phyloP scores from a whole-genome alignment of 2,888 invertebrate genomes.

The Hydraecia micacea region DNA sequence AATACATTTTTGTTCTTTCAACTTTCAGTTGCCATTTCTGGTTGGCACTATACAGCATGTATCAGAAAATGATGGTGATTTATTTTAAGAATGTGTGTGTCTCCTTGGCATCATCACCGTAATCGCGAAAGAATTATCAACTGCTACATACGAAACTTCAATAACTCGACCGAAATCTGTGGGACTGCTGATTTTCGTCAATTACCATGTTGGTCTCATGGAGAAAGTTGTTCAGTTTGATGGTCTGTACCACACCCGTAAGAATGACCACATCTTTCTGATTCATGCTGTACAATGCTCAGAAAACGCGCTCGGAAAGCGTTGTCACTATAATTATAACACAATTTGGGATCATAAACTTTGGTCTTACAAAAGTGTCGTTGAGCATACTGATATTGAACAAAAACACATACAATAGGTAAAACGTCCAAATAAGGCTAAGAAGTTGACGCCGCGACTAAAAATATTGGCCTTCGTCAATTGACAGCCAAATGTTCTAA shows the following conservation, averaged over 20 bases:
- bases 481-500: not conserved
- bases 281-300: too few relatives aligned
- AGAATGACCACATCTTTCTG: too few relatives aligned
- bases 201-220: too few relatives aligned
- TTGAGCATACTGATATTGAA: not conserved
- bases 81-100: not conserved
- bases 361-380: not conserved
- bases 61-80: not conserved
- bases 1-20: not conserved
- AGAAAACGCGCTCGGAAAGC: too few relatives aligned
- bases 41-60: not conserved
- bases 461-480: not conserved
- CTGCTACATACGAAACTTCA: not conserved
- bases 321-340: too few relatives aligned
- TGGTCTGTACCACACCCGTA: too few relatives aligned
- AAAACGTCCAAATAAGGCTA: not conserved
- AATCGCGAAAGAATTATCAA: not conserved
- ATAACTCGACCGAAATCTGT: not conserved
- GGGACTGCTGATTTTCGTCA: too few relatives aligned
- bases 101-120: not conserved
- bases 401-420: too few relatives aligned
- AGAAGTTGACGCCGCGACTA: not conserved
- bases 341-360: not conserved
- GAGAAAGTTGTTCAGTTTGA: not conserved
- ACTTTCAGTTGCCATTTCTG: not conserved